Conservation (phyloP, 2,888 invertebrate genomes). For the Xestia ashworthii region DNA sequence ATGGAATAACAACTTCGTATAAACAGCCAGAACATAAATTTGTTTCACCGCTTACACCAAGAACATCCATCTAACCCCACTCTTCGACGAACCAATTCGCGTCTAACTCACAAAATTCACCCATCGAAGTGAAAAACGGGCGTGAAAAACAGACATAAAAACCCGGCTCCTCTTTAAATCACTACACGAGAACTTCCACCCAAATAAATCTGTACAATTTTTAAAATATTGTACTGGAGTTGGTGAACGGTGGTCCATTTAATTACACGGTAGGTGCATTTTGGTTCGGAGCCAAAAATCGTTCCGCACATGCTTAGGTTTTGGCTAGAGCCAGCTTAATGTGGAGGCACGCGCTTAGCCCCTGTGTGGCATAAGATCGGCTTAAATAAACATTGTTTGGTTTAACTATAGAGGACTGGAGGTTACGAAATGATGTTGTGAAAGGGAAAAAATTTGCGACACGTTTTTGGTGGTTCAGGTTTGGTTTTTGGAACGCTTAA, state of each 20-base stretch:
- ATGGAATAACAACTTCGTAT: too few species aligned
- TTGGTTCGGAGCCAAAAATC: slow-evolving; percentile 73
- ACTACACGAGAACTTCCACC: slow-evolving; percentile 44
- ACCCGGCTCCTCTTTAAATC: slow-evolving; percentile 44
- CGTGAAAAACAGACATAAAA: slow-evolving; percentile 45
- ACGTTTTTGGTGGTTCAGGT: not conserved
- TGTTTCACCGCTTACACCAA: not conserved
- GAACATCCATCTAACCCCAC: slow-evolving; percentile 17
- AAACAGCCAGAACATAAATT: not conserved
- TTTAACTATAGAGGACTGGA: slow-evolving; percentile 8
- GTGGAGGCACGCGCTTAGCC: slow-evolving; percentile 54
- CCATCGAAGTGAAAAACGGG: slow-evolving; percentile 24
- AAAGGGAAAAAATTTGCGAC: not conserved
- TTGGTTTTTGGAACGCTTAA: not conserved
- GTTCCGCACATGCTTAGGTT: slow-evolving; percentile 61
- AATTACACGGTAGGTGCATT: slow-evolving; percentile 73
- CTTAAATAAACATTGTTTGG: slow-evolving; percentile 47
- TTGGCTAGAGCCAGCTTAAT: slow-evolving; percentile 48
- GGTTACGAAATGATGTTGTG: slow-evolving; percentile 3
- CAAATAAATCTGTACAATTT: slow-evolving; percentile 60
- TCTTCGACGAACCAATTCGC: slow-evolving; percentile 14
- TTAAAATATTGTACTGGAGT: slow-evolving; percentile 62
- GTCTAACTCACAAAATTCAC: slow-evolving; percentile 27
- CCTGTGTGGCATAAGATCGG: slow-evolving; percentile 34
- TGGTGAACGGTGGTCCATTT: slow-evolving; percentile 68